Evolutionary conservation across 2,888 invertebrate genomes (phyloP).

Genomic region (Macrosoma leucophasiata): DNA sequence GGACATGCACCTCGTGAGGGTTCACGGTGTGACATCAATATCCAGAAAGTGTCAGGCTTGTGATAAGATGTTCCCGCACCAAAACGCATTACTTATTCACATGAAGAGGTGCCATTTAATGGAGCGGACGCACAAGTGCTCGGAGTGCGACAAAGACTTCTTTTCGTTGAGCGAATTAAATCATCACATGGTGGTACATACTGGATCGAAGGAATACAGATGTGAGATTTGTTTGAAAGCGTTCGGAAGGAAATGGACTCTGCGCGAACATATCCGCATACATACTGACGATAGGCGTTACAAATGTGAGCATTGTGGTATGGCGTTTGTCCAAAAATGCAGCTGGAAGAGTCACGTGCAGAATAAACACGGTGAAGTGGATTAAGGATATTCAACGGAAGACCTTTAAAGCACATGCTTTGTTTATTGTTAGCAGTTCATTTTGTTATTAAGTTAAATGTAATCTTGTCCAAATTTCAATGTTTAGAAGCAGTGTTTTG

Average conservation of each 20-base stretch:
- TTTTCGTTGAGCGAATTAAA: constrained; percentile 36
- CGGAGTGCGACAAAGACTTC: constrained; percentile 42
- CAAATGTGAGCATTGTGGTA: constrained; percentile 27
- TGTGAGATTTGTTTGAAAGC: constrained; percentile 40
- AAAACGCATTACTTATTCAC: constrained; percentile 37
- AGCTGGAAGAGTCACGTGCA: constrained; percentile 28
- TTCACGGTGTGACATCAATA: constrained; percentile 23
- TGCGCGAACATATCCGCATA: constrained; percentile 28
- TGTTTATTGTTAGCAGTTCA: no score
- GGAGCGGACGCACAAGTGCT: constrained; percentile 42
- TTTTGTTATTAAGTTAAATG: no score
- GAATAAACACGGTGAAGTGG: constrained; percentile 21
- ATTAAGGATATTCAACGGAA: no score
- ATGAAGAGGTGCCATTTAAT: constrained; percentile 44
- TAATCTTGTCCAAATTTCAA: no score
- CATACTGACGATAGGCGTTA: constrained; percentile 27
- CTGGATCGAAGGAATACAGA: constrained; percentile 33
- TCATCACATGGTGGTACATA: constrained; percentile 39
- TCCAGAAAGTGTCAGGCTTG: constrained; percentile 42
- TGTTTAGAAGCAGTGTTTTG: no score
- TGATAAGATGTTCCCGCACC: constrained; percentile 35
- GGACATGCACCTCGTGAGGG: constrained; percentile 26
- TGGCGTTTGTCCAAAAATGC: constrained; percentile 31
- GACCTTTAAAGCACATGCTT: no score
- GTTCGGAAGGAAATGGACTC: constrained; percentile 31